phyloP scores from a whole-genome alignment of 2,888 invertebrate genomes.

The Drosophila siamana region DNA sequence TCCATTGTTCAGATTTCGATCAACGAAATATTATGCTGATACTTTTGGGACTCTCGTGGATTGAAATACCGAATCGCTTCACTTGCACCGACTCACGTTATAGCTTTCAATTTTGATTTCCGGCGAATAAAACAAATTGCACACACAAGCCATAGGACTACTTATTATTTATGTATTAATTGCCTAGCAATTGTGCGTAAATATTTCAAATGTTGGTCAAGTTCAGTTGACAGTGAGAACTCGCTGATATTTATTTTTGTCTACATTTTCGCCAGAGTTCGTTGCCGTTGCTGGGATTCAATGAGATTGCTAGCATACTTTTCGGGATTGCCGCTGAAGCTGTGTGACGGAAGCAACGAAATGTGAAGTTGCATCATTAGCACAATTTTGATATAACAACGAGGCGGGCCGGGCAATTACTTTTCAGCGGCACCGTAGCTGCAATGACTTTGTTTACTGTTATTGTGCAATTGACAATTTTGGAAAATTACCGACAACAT shows the following conservation, averaged over 20 bases:
- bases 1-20: conserved; percentile 29
- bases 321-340: not conserved
- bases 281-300: no score
- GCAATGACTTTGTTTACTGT: not conserved
- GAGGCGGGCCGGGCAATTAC: not conserved
- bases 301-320: conserved; percentile 16
- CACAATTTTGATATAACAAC: no score
- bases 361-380: not conserved
- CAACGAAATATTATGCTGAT: conserved; percentile 23
- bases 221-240: no score
- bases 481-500: conserved; percentile 32
- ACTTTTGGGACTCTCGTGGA: conserved; percentile 10
- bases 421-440: not conserved
- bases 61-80: conserved; percentile 2
- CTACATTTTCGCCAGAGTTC: no score
- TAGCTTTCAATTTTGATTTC: not conserved
- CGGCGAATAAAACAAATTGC: not conserved
- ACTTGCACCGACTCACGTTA: not conserved
- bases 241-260: no score
- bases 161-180: no score
- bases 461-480: conserved; percentile 11
- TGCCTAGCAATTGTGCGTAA: no score
- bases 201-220: no score
- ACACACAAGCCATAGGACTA: no score
- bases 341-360: not conserved